Conservation (phyloP, 2,888 invertebrate genomes). For the Artemia sinica region DNA sequence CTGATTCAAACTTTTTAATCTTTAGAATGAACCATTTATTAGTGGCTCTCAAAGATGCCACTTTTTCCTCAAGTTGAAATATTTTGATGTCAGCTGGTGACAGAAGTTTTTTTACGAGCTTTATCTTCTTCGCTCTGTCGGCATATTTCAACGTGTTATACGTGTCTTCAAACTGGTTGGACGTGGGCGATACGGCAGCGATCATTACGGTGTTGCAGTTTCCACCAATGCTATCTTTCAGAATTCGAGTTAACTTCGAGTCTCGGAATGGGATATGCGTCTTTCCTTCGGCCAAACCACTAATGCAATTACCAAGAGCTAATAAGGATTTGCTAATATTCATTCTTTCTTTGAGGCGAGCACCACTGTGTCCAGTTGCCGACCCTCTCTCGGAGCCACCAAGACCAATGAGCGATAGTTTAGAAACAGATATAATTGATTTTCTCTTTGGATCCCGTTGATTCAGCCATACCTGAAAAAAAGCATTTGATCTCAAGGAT, state of each 20-base stretch:
- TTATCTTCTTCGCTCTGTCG: conserved; percentile 62
- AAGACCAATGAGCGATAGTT: conserved; percentile 82
- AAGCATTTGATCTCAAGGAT: conserved; percentile 83
- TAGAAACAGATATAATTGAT: conserved; percentile 41
- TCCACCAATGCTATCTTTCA: conserved; percentile 82
- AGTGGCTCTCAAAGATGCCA: neutral
- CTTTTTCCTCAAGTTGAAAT: neutral
- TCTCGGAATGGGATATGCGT: conserved; percentile 73
- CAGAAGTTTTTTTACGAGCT: neutral
- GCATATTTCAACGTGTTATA: conserved; percentile 82
- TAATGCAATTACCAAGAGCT: conserved; percentile 65
- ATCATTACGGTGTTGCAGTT: conserved; percentile 89
- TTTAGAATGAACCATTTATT: neutral
- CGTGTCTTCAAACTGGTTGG: conserved; percentile 65
- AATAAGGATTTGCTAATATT: conserved; percentile 80
- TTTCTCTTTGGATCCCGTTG: conserved; percentile 33
- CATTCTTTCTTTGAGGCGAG: conserved; percentile 75
- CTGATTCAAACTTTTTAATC: neutral
- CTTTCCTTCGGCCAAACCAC: conserved; percentile 63
- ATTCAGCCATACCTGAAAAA: conserved; percentile 55
- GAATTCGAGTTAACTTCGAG: conserved; percentile 69
- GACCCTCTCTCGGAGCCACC: conserved; percentile 84
- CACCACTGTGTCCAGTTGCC: conserved; percentile 61
- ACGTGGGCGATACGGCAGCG: conserved; percentile 68
- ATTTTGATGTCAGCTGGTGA: neutral